Base-by-base conservation (phyloP, 2,797 vertebrate species). In the Bradypus variegatus region DNA sequence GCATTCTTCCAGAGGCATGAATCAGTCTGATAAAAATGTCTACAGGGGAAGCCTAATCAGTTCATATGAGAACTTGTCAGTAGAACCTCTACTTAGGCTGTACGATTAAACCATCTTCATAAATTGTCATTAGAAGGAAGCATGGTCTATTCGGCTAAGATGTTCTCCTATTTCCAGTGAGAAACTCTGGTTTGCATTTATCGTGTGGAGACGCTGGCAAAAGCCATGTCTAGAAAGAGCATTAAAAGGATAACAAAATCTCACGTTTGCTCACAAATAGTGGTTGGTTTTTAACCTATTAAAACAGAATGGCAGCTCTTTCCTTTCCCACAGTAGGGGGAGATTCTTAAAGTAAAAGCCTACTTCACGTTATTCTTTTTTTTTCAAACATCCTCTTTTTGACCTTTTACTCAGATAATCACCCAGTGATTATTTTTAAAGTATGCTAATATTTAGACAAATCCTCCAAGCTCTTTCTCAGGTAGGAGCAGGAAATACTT, bases 71-170 rank as follows among this genome's bases (percentile, higher is more conserved):
- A 97, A 95, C 87, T 94, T 97, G 96, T 96, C 97, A 97, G 94
- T 13, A 95, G 94, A 97, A 96, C 95, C 94, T 96, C 96, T 94
- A 78, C 94, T 96, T 82, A 75, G 90, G 94, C 62, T 64, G 91
- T 94, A 97, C 97, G 94, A 97, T 96, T 97, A 98, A 97, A 97
- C 96, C 95, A 94, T 94, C 95, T 96, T 95, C 94, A 95, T 96
- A 96, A 97, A 95, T 75, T 96, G 94, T 95, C 95, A 95, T 96
- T 95, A 95, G 95, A 93, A 91, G 79, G 78, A 95, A 96, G 89
- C 91, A 4, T 55, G 65, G 92, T 92, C 95, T 48, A 90, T 94
- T 96, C 29, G 23, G 92, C 95, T 96, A 85, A 48, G 75, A 94
- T 95, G 90, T 64, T 83, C 94, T 96, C 64, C 58, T 60, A 93